Evolutionary conservation across 2,888 invertebrate species (phyloP), one percentile per base, ranked within the genome.

Genomic region (Cheilosia impressa): DNA sequence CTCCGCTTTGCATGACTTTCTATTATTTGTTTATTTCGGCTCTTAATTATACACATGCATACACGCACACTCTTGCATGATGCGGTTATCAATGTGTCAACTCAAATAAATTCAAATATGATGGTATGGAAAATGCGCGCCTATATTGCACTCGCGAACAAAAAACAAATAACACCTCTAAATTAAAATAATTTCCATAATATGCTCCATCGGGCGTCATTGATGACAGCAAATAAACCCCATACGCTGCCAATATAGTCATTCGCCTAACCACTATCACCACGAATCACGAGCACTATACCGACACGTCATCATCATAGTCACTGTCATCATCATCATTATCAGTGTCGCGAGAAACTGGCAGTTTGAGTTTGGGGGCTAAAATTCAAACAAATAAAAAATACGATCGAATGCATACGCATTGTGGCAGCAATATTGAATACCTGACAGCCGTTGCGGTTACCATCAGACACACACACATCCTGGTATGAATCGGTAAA

Each of bases 161-260:
- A 27, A 58, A 34, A 17, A n/a, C n/a, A 55, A 55, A 57, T 19
- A 50, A 34, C 34, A 45, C 47, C 57, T 75, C 41, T 57, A 45
- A 65, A 66, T 75, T 75, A 66, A 66, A 65, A 58, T 66, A 58
- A 75, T 75, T 75, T 75, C 75, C 65, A 65, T 75, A 65, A 75
- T 58, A 65, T 27, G 57, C 50, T 58, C 19, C 45, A 57, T 66
- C 47, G 38, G 38, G 6, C 53, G 43, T 53, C 22, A 52, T 52
- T 52, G 15, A 24, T 52, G 10, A 15, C 13, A 24, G 15, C 22
- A 31, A 31, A 34, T 31, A 43, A 53, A 47, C 4, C 7, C 7
- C 19, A 50, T 38, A 17, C 41, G 4, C 27, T 52, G 19, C 41
- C 72, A 68, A 66, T 52, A 53, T 43, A 52, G 45, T 31, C 43